Conservation (phyloP, 2,888 invertebrate species). For the Lottia scabra region DNA sequence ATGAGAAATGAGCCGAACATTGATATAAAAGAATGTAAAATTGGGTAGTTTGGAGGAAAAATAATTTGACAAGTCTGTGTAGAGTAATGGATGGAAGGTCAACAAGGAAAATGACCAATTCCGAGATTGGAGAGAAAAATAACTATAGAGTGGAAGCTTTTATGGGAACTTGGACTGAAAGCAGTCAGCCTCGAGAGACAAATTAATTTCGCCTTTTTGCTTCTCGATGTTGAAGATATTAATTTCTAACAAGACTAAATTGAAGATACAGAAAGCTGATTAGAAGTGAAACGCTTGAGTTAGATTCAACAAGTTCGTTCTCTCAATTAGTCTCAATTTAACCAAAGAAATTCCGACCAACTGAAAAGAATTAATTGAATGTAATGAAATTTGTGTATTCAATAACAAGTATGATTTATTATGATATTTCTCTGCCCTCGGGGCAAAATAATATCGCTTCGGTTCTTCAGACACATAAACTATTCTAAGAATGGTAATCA, state of each 20-base stretch:
- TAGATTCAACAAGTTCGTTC: too few relatives aligned
- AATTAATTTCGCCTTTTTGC: conserved; percentile 6
- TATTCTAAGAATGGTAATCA: too few relatives aligned
- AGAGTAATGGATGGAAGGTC: not conserved
- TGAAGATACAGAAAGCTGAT: not conserved
- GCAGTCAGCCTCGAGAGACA: conserved; percentile 3
- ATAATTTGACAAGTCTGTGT: conserved; percentile 4
- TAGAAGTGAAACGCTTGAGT: too few relatives aligned
- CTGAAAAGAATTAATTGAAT: too few relatives aligned
- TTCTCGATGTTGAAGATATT: not conserved
- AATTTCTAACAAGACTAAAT: conserved; percentile 3
- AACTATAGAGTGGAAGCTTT: not conserved
- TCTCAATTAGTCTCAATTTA: too few relatives aligned
- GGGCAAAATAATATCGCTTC: too few relatives aligned
- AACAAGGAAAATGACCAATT: not conserved
- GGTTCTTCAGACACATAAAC: too few relatives aligned
- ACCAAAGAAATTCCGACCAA: too few relatives aligned
- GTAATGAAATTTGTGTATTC: too few relatives aligned
- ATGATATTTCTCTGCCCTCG: too few relatives aligned
- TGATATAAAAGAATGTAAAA: conserved; percentile 3
- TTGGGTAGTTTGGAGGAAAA: conserved; percentile 2
- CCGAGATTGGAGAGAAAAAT: not conserved
- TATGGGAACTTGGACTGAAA: not conserved
- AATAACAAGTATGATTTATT: too few relatives aligned
- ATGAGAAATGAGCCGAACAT: not conserved